Evolutionary conservation across 2,113 vertebrate genomes (phyloP).

Genomic region (Chaetops frenatus): DNA sequence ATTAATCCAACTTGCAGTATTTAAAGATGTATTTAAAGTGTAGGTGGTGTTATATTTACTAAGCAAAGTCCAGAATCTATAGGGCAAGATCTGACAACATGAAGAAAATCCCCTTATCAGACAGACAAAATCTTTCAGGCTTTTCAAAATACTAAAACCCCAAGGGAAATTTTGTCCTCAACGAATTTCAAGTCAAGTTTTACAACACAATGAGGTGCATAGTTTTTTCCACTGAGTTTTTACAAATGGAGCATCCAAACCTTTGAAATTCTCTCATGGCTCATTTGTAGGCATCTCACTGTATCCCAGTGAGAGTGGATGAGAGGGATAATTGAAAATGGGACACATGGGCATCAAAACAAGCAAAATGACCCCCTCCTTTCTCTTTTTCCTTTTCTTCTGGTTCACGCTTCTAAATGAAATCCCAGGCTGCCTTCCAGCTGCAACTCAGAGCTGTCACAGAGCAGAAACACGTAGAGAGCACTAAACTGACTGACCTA

Average conservation of each 20-base stretch:
- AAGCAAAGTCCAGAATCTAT: background rate
- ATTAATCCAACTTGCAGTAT: background rate
- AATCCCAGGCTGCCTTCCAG: constrained; percentile 55
- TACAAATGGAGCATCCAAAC: background rate
- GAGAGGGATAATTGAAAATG: constrained; percentile 47
- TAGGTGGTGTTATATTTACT: background rate
- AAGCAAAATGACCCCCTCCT: constrained; percentile 36
- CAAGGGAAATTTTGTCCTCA: background rate
- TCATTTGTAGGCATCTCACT: constrained; percentile 55
- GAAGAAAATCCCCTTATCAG: background rate
- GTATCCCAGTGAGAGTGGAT: constrained; percentile 19
- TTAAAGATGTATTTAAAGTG: background rate
- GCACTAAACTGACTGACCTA: constrained; percentile 44
- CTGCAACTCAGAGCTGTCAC: constrained; percentile 33
- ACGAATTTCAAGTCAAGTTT: constrained; percentile 7
- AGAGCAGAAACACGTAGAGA: background rate
- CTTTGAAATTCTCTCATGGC: constrained; percentile 38
- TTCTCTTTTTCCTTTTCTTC: background rate
- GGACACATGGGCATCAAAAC: constrained; percentile 41
- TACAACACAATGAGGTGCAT: background rate
- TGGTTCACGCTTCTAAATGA: background rate
- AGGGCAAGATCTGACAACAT: background rate
- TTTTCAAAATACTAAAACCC: background rate
- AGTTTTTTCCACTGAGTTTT: background rate
- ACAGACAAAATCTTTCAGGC: background rate